Evolutionary conservation across 2,888 invertebrate species (phyloP).

Genomic region (Seira musarum): DNA sequence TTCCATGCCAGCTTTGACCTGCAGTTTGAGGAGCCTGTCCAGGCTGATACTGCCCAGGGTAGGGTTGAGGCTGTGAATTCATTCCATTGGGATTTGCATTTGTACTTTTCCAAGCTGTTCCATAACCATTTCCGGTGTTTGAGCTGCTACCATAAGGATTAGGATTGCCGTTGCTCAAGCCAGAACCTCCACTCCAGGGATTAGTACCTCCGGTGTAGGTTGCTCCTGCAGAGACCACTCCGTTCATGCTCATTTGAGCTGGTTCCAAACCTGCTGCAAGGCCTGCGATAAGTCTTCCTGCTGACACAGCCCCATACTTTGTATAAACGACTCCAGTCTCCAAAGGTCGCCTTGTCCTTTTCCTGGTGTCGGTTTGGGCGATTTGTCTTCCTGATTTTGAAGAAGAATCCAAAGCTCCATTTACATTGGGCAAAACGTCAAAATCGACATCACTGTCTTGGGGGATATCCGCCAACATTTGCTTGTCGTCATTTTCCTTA

Average conservation of each 20-base stretch:
- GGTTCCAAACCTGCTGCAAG: conserved; percentile 67
- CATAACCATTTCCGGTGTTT: conserved; percentile 7
- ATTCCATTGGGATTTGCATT: conserved; percentile 20
- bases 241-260: conserved; percentile 18
- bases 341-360: conserved; percentile 61
- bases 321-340: conserved; percentile 68
- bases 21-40: not conserved
- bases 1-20: conserved; percentile 18
- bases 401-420: not conserved
- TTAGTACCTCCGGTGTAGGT: conserved; percentile 28
- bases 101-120: conserved; percentile 12
- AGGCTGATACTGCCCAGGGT: not conserved
- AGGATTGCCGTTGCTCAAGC: conserved; percentile 15
- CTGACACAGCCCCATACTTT: conserved; percentile 64
- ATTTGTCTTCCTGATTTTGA: conserved; percentile 40
- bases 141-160: conserved; percentile 2
- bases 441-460: conserved; percentile 16
- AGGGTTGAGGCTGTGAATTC: not conserved
- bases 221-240: conserved; percentile 18
- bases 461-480: conserved; percentile 2
- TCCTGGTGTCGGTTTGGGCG: not conserved
- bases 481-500: not conserved
- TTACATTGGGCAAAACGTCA: not conserved
- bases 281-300: conserved; percentile 64
- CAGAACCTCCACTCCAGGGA: conserved; percentile 41